Percentiles rank a stretch among this genome's conserved stretches.
Evolutionary conservation across 2,113 vertebrate genomes (phyloP).

Genomic region (Cichladusa arquata): DNA sequence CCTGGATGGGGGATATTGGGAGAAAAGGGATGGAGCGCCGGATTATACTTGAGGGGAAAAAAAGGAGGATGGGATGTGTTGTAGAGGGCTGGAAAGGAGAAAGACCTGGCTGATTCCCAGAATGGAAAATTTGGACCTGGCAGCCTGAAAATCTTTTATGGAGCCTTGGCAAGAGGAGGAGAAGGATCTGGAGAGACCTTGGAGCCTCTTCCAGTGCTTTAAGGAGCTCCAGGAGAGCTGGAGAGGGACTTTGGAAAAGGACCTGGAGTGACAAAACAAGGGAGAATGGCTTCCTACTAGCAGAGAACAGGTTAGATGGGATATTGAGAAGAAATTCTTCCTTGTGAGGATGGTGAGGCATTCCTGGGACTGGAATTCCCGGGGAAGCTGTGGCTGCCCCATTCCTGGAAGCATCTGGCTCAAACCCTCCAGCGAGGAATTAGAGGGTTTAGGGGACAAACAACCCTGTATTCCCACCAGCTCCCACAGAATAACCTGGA

Average conservation of each 20-base stretch:
- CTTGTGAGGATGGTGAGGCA: fast-evolving
- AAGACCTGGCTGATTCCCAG: background rate
- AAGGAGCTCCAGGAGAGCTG: background rate
- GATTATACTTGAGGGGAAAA: background rate
- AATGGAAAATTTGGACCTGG: background rate
- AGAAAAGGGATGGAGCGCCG: background rate
- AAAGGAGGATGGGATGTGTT: background rate
- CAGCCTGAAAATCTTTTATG: background rate
- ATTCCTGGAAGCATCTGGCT: background rate
- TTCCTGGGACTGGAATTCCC: background rate
- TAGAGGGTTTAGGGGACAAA: background rate
- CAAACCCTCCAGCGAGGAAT: background rate
- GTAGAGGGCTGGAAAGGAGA: background rate
- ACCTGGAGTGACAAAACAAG: background rate
- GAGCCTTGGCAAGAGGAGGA: background rate
- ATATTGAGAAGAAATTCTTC: background rate
- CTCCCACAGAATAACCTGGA: background rate
- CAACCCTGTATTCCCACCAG: background rate
- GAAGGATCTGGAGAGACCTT: background rate
- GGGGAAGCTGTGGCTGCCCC: background rate
- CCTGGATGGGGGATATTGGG: background rate
- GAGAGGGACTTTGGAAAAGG: background rate
- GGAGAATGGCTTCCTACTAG: background rate
- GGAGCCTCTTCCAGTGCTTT: background rate
- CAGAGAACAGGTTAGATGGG: background rate